Percentiles rank a stretch among this genome's conserved stretches.
Evolutionary conservation across 1,140 invertebrate species (phyloP).

Genomic region (Bombus breviceps): DNA sequence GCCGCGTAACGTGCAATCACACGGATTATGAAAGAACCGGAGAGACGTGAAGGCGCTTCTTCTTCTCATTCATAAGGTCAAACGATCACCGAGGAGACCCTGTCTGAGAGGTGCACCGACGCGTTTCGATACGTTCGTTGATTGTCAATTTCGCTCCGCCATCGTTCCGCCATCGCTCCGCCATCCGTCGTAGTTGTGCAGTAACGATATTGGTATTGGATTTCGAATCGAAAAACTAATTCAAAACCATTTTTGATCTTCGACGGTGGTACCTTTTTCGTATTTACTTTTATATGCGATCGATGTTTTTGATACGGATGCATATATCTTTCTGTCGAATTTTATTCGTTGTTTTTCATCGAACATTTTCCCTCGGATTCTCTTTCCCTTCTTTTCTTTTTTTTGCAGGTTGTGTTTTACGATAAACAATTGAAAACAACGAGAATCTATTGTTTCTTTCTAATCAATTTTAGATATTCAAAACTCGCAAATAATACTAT

Average conservation of each 20-base stretch:
- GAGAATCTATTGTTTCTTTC: neutral
- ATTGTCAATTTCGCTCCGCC: constrained; percentile 17
- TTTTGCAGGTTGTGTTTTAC: too few species aligned
- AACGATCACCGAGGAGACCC: constrained; percentile 28
- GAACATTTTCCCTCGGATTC: neutral
- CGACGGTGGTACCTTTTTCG: neutral
- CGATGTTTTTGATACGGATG: neutral
- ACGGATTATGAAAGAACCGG: constrained; percentile 59
- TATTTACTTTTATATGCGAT: neutral
- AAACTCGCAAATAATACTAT: neutral
- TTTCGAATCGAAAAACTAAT: constrained; percentile 13
- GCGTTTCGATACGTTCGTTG: constrained; percentile 15
- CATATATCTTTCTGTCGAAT: neutral
- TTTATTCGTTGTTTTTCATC: neutral
- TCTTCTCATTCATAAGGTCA: constrained; percentile 51
- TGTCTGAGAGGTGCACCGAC: neutral
- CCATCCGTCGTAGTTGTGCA: neutral
- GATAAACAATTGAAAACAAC: too few species aligned
- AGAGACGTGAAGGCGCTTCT: constrained; percentile 31
- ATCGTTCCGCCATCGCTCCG: neutral
- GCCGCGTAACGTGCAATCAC: constrained; percentile 50
- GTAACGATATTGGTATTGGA: neutral
- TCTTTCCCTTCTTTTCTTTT: too few species aligned
- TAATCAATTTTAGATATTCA: neutral
- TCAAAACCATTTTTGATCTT: neutral